Base-by-base conservation (phyloP, 2,113 vertebrate species). In the Sciurus niger region DNA sequence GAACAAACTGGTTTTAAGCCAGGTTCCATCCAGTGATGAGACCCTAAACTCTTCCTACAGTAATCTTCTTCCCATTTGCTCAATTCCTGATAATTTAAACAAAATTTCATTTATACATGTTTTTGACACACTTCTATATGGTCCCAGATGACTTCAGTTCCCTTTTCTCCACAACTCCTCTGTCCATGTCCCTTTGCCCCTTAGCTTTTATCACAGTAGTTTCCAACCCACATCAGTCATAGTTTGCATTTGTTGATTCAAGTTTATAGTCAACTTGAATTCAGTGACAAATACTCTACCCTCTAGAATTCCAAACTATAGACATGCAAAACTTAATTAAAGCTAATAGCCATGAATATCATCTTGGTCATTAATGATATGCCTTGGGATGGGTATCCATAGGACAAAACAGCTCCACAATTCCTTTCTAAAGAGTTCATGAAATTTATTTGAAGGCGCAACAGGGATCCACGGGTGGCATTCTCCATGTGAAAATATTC, bases 401-500 rank as follows among this genome's bases (percentile, higher is more conserved):
- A 92, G 32, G 63, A 90, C 1, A 95, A 74, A 95, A 93, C 6
- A n/a, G 7, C 14, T 58, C 63, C 55, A n/a, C 24, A 1, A 37
- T 90, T 89, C 53, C 25, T 84, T 94, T 85, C 46, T 88, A 73
- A 96, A 73, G 58, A 82, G 11, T 34, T 90, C 60, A 89, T 84
- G 79, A 72, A 89, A 72, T 79, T 84, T 96, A 90, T 48, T 10
- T 88, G 72, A 58, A 95, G 72, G 24, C 68, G 58, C 13, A 84
- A 24, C 73, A 70, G 13, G 30, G 8, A 16, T 30, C n/a, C 2
- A 13, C 48, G 43, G 16, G 8, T 25, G 10, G 58, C 65, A 92
- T 77, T 90, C 17, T 92, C 34, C 34, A n/a, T 72, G 25, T 20
- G 73, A 90, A 87, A 89, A 73, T 53, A 67, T 30, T 72, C 46